Evolutionary conservation across 30 jellyfish, hydroid and myxozoan species (phyloP), one percentile per base, ranked within the genome.

Genomic region (Hydractinia echinata): DNA sequence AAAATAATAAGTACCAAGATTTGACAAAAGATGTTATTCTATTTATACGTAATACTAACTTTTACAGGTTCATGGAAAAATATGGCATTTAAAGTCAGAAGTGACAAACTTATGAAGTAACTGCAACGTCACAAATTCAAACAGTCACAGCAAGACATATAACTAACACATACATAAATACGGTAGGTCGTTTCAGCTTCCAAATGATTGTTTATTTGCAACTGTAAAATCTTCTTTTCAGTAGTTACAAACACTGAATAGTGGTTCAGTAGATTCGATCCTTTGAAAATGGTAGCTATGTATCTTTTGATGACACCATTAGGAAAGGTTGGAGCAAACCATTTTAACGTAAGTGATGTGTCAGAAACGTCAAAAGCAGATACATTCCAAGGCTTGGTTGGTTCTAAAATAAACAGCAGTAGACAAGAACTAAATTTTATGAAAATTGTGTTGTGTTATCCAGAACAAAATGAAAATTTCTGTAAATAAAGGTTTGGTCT

Each of bases 311-410:
- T 81, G 14, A 64, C 30, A 5, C 88, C 88, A 51, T 81, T 81
- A 7, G 79, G 87, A 48, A 16, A 39, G 14, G 7, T 4, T 15
- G 88, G 88, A 8, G 85, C 7, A 44, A 11, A n/a, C 88, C 88
- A 81, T 50, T 30, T 4, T 74, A 74, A 5, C 5, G 83, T 74
- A 55, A 74, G 51, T 74, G 83, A 74, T 48, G 51, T 55, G 21
- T 74, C 51, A 74, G 68, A 48, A 48, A 58, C 21, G 48, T 54
- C 48, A 30, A 44, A 11, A 15, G 20, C 51, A 19, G 83, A 48
- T 49, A 74, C 67, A 74, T 51, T 58, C 10, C 10, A 53, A 30
- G 83, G 83, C 54, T 54, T 39, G 7, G 67, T 20, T 74, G 83
- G 69, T 50, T 20, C 83, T 74, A 50, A 7, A 64, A 13, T 11